Percentiles rank a stretch among this genome's conserved stretches.
Evolutionary conservation across 2,113 vertebrate genomes (phyloP).

Genomic region (Onychorhynchus coronatus): DNA sequence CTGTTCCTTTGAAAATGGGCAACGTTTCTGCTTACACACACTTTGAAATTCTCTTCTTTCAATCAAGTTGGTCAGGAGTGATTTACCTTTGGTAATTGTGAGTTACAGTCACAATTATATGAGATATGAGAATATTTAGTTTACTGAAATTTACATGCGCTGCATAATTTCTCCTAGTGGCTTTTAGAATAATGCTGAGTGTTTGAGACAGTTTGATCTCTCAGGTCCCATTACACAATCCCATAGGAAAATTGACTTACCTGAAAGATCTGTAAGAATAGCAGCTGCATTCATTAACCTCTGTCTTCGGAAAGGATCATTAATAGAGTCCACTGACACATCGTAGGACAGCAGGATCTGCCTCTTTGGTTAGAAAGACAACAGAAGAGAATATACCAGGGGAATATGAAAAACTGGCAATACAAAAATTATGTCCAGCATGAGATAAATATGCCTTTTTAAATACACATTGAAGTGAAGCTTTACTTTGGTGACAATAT

Average conservation of each 20-base stretch:
- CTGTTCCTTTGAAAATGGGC: not conserved
- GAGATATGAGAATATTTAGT: not conserved
- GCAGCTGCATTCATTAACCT: conserved; percentile 64
- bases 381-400: not conserved
- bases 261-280: conserved; percentile 49
- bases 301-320: conserved; percentile 42
- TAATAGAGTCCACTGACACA: conserved; percentile 20
- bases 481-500: not conserved
- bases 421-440: not conserved
- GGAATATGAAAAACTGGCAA: not conserved
- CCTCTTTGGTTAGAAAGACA: conserved; percentile 12
- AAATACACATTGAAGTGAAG: not conserved
- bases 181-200: not conserved
- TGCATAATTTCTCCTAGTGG: not conserved
- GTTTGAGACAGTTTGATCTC: not conserved
- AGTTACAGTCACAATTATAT: not conserved
- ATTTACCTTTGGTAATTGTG: not conserved
- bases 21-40: not conserved
- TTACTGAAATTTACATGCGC: not conserved
- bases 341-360: conserved; percentile 57
- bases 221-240: not conserved
- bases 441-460: not conserved
- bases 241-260: not conserved
- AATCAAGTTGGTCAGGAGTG: not conserved
- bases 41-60: not conserved